phyloP scores from a whole-genome alignment of 2,888 invertebrate species.

The Andrena bucephala region DNA sequence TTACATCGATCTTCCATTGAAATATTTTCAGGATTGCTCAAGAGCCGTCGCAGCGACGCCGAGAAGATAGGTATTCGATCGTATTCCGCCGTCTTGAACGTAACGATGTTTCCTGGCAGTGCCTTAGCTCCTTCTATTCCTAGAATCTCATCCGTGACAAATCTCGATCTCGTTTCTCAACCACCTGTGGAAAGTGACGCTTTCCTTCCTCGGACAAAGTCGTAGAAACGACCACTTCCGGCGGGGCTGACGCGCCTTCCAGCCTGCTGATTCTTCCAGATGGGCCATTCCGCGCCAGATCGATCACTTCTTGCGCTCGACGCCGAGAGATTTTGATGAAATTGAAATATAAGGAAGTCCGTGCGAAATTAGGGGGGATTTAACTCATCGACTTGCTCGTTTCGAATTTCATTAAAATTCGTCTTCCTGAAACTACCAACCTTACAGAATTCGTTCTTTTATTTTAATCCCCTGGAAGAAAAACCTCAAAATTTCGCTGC shows the following conservation, averaged over 20 bases:
- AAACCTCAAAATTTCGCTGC: too few species aligned
- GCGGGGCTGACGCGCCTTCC: not conserved
- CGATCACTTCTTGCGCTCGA: too few species aligned
- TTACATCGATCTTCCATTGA: not conserved
- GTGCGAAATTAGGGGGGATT: too few species aligned
- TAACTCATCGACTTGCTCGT: too few species aligned
- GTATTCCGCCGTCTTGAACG: conserved; percentile 24
- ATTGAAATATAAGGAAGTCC: too few species aligned
- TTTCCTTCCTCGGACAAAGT: conserved; percentile 20
- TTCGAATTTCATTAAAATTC: too few species aligned
- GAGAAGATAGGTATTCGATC: conserved; percentile 26
- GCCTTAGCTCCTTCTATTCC: conserved; percentile 16
- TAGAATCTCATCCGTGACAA: conserved; percentile 59
- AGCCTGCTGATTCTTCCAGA: too few species aligned
- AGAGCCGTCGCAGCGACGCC: not conserved
- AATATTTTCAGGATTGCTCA: conserved; percentile 6
- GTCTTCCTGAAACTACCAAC: too few species aligned
- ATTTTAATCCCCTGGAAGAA: too few species aligned
- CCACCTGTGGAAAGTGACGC: conserved; percentile 58
- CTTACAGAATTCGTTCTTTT: too few species aligned
- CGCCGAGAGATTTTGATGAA: too few species aligned
- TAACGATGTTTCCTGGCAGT: conserved; percentile 50
- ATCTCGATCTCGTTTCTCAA: conserved; percentile 66
- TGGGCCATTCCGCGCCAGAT: too few species aligned
- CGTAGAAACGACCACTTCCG: conserved; percentile 28